A percentile compares a stretch with the other conserved stretches of the same genome.
Evolutionary conservation across 2,797 vertebrate species (phyloP).

Genomic region (Hyperoplus lanceolatus): DNA sequence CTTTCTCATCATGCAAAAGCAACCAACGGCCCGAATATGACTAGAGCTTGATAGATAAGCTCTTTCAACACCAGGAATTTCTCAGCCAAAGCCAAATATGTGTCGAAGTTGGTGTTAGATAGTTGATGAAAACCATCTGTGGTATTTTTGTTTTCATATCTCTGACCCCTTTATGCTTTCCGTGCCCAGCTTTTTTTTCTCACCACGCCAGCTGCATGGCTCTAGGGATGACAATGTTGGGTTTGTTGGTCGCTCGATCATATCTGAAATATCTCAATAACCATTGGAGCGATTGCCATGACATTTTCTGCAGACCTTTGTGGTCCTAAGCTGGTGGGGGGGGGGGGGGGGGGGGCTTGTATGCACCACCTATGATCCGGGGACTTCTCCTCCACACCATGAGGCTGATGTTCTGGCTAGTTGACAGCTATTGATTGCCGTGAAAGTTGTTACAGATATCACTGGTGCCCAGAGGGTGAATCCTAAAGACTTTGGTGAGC

Average conservation of each 20-base stretch:
- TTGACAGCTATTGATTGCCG: background rate
- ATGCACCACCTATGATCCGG: background rate
- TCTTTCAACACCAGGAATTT: conserved; percentile 76
- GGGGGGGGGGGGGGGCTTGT: too few species aligned
- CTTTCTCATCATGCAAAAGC: conserved; percentile 59
- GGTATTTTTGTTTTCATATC: conserved; percentile 61
- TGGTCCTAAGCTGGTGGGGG: background rate
- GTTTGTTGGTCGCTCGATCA: background rate
- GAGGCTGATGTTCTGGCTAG: background rate
- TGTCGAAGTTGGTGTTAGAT: conserved; percentile 71
- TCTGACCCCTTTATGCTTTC: conserved; percentile 52
- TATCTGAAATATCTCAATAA: background rate
- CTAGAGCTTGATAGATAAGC: conserved; percentile 72
- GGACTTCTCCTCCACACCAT: background rate
- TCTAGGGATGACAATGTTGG: background rate
- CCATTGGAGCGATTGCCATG: background rate
- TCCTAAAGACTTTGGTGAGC: background rate
- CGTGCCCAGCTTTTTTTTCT: conserved; percentile 32
- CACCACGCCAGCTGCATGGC: background rate
- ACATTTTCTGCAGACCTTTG: background rate
- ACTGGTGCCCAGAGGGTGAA: background rate
- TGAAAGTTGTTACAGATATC: background rate
- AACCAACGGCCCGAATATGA: conserved; percentile 51
- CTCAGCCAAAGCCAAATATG: conserved; percentile 72
- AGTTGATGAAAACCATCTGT: conserved; percentile 82